A percentile compares a stretch with the other conserved stretches of the same genome.
Conservation (phyloP, 2,113 vertebrate species). For the Cavia aperea region DNA sequence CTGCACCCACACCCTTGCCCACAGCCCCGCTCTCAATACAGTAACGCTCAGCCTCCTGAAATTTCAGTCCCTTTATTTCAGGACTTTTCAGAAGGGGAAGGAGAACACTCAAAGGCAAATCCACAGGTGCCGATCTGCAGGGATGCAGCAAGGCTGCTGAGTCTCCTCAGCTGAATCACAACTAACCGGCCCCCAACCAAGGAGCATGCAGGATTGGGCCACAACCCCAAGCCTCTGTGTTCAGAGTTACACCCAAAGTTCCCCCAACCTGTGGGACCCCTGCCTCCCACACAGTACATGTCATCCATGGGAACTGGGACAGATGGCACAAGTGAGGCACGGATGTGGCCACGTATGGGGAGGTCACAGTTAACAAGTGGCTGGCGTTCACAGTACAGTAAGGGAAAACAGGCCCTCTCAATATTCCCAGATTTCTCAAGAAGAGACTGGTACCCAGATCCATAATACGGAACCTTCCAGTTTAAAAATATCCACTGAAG, state of each 20-base stretch:
- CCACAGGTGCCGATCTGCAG: neutral
- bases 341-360: neutral
- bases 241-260: neutral
- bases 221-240: neutral
- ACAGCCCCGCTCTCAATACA: neutral
- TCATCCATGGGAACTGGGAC: neutral
- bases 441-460: neutral
- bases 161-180: neutral
- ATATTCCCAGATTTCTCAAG: neutral
- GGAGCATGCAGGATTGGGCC: no score
- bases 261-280: neutral
- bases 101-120: neutral
- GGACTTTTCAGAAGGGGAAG: neutral
- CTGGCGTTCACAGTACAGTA: neutral
- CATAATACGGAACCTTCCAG: neutral
- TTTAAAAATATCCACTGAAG: slow-evolving; percentile 33
- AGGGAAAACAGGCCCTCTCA: neutral
- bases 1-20: fast-evolving
- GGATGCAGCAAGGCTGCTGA: neutral
- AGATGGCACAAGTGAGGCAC: neutral
- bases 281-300: neutral
- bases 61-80: neutral
- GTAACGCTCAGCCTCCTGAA: neutral
- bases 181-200: neutral
- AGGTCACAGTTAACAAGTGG: neutral